Conservation (phyloP, 2,888 invertebrate species). For the Orthosia cruda region DNA sequence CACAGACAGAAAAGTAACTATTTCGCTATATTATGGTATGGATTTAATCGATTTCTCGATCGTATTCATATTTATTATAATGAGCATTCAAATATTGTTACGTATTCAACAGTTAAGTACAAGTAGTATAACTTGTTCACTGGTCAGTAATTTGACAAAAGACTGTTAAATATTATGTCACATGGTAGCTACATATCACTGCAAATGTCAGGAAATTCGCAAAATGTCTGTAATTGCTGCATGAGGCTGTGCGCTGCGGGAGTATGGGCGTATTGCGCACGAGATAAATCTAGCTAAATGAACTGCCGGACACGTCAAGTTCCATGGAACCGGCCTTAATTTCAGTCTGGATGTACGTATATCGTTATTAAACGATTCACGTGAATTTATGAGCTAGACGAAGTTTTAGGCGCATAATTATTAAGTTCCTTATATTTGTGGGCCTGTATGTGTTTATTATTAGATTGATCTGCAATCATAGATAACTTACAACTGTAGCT, state of each 20-base stretch:
- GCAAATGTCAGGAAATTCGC: conserved; percentile 30
- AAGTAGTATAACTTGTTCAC: neutral
- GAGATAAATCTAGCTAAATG: conserved; percentile 62
- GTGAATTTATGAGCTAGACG: conserved; percentile 29
- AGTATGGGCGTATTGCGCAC: conserved; percentile 33
- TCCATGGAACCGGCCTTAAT: conserved; percentile 14
- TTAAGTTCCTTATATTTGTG: neutral
- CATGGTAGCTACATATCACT: neutral
- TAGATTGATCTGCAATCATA: neutral
- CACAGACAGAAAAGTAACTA: no score
- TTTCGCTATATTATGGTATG: no score
- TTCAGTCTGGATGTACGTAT: conserved; percentile 2
- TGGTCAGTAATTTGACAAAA: neutral
- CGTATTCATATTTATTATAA: neutral
- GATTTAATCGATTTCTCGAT: neutral
- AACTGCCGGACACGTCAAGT: conserved; percentile 41
- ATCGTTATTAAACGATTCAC: conserved; percentile 23
- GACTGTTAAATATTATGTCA: conserved; percentile 1
- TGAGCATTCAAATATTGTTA: neutral
- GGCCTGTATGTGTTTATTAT: neutral
- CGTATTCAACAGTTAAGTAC: neutral
- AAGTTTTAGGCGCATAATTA: neutral
- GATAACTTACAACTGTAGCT: neutral
- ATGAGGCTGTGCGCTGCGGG: neutral
- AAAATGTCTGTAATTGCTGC: conserved; percentile 55